Evolutionary conservation across 2,888 invertebrate genomes (phyloP).

Genomic region (Arge pagana): DNA sequence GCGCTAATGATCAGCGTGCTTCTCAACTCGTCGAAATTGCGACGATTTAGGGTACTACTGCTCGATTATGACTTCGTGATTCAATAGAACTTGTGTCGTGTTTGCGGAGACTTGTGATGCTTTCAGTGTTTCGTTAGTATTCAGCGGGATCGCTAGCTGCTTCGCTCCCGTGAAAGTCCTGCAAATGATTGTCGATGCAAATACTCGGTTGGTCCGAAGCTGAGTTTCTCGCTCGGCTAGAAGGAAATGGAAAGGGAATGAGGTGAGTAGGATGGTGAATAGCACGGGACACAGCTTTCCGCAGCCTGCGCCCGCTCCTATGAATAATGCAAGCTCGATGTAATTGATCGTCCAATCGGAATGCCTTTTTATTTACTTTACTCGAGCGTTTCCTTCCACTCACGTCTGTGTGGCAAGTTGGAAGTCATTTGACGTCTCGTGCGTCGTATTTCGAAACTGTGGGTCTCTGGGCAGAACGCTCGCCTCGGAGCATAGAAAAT

Average conservation of each 20-base stretch:
- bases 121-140: too few species aligned
- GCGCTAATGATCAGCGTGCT: too few species aligned
- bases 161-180: too few species aligned
- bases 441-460: slow-evolving; percentile 33
- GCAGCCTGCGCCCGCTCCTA: slow-evolving; percentile 53
- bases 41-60: too few species aligned
- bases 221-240: slow-evolving; percentile 36
- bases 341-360: slow-evolving; percentile 59
- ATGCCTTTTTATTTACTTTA: slow-evolving; percentile 58
- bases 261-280: slow-evolving; percentile 27
- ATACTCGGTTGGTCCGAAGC: slow-evolving; percentile 38
- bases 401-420: slow-evolving; percentile 32
- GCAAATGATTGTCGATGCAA: slow-evolving; percentile 54
- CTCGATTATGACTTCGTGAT: too few species aligned
- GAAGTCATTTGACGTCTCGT: slow-evolving; percentile 56
- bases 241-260: slow-evolving; percentile 42
- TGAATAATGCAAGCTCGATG: slow-evolving; percentile 57
- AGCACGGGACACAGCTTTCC: slow-evolving; percentile 49
- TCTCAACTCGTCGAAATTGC: too few species aligned
- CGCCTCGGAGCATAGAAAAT: slow-evolving; percentile 27
- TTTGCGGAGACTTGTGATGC: too few species aligned
- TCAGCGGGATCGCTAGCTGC: too few species aligned
- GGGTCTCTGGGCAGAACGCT: slow-evolving; percentile 37
- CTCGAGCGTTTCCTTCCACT: slow-evolving; percentile 45
- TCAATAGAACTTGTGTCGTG: too few species aligned